Evolutionary conservation across 1,140 invertebrate genomes (phyloP).

Genomic region (Drosophila jambulina): DNA sequence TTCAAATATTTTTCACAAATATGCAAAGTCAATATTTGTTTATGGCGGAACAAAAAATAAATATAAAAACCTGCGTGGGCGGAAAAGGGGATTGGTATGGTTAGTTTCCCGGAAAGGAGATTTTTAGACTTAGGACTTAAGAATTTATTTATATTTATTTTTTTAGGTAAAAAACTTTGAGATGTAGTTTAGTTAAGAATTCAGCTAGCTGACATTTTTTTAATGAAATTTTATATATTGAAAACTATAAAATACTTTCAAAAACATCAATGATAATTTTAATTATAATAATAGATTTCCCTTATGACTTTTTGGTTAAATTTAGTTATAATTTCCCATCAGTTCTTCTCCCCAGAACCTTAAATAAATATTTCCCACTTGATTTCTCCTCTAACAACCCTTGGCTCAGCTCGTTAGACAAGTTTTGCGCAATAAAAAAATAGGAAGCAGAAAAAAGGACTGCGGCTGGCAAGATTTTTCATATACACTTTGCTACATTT

Average conservation of each 20-base stretch:
- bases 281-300: too few species aligned
- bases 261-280: too few species aligned
- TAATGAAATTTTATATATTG: background rate
- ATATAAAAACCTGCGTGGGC: conserved; percentile 17
- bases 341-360: background rate
- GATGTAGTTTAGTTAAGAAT: background rate
- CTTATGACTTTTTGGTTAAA: too few species aligned
- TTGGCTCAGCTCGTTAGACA: conserved; percentile 65
- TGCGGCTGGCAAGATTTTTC: conserved; percentile 42
- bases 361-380: conserved; percentile 7
- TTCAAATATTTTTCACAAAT: conserved; percentile 66
- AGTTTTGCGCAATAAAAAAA: conserved; percentile 55
- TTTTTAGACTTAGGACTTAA: background rate
- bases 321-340: background rate
- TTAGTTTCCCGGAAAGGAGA: conserved; percentile 20
- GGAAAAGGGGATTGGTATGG: conserved; percentile 8
- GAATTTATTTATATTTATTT: too few species aligned
- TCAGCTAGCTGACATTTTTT: too few species aligned
- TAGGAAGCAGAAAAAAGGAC: conserved; percentile 30
- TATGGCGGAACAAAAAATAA: conserved; percentile 8
- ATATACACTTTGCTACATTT: conserved; percentile 24
- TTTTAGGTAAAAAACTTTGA: background rate
- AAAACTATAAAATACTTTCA: too few species aligned
- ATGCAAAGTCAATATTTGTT: conserved; percentile 68
- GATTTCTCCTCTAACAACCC: conserved; percentile 12